phyloP scores from a whole-genome alignment of 2,888 invertebrate species.

The Hydrotaea diabolus region DNA sequence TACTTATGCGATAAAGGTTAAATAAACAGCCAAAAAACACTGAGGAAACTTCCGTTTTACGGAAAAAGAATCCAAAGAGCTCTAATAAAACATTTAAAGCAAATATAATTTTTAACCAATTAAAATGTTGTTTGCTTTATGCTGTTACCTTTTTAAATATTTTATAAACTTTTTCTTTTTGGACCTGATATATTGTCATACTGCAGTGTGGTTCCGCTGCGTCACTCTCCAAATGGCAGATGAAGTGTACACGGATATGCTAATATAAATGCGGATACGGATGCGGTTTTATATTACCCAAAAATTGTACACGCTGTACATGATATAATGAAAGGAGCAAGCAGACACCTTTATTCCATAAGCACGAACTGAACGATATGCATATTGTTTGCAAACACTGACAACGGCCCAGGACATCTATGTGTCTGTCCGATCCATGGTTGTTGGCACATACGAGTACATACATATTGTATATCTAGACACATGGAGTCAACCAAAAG shows the following conservation, averaged over 20 bases:
- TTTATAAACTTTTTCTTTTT: slow-evolving; percentile 6
- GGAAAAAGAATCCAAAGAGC: neutral
- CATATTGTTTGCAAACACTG: neutral
- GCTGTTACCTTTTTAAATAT: slow-evolving; percentile 10
- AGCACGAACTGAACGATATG: neutral
- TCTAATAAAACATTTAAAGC: neutral
- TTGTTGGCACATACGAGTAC: neutral
- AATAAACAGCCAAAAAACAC: too few species aligned
- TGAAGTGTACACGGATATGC: slow-evolving; percentile 38
- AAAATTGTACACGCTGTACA: slow-evolving; percentile 9
- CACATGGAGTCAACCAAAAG: too few species aligned
- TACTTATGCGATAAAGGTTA: too few species aligned
- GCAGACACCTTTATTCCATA: neutral
- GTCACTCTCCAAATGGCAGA: slow-evolving; percentile 41
- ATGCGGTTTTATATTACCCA: slow-evolving; percentile 57
- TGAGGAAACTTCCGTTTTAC: too few species aligned
- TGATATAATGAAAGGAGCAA: slow-evolving; percentile 1
- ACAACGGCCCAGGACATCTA: neutral
- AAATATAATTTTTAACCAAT: neutral
- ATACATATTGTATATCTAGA: too few species aligned
- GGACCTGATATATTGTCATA: neutral
- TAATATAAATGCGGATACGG: slow-evolving; percentile 55
- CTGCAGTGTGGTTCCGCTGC: slow-evolving; percentile 46
- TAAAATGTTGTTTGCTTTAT: neutral
- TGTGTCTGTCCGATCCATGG: neutral